Conservation (phyloP, 35 echinoderm and acorn worm genomes). For the Lytechinus pictus region DNA sequence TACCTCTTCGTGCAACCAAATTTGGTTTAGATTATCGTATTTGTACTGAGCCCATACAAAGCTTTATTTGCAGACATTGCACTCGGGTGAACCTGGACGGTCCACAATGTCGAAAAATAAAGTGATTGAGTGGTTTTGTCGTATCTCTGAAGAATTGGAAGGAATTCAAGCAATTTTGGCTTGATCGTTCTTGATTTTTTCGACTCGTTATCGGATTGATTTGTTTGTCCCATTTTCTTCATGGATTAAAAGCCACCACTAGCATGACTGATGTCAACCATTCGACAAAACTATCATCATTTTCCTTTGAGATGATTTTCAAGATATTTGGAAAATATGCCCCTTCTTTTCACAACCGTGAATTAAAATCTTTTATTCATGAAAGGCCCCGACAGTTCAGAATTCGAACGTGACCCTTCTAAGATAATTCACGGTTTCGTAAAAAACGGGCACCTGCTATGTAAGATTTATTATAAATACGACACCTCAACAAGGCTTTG, state of each 20-base stretch:
- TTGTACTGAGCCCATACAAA: neutral
- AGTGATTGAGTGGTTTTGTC: neutral
- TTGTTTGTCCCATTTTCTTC: neutral
- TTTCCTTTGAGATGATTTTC: too few species aligned
- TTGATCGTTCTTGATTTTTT: conserved; percentile 4
- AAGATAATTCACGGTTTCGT: too few species aligned
- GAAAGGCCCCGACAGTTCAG: too few species aligned
- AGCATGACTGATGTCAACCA: neutral
- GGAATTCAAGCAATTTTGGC: neutral
- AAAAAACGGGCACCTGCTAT: too few species aligned
- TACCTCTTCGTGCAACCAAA: neutral
- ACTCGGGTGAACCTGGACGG: neutral
- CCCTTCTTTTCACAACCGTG: too few species aligned
- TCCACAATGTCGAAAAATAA: neutral
- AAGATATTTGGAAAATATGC: too few species aligned
- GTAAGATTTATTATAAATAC: too few species aligned
- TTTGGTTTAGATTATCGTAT: neutral
- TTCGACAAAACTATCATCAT: too few species aligned
- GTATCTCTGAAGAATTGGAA: neutral
- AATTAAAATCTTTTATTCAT: too few species aligned
- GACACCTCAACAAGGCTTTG: too few species aligned
- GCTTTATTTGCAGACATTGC: neutral
- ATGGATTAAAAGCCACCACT: neutral
- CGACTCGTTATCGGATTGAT: conserved; percentile 9
- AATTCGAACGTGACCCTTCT: too few species aligned